Evolutionary conservation across 2,797 vertebrate genomes (phyloP), one percentile per base, ranked within the genome.

Genomic region (Cryptoprocta ferox): DNA sequence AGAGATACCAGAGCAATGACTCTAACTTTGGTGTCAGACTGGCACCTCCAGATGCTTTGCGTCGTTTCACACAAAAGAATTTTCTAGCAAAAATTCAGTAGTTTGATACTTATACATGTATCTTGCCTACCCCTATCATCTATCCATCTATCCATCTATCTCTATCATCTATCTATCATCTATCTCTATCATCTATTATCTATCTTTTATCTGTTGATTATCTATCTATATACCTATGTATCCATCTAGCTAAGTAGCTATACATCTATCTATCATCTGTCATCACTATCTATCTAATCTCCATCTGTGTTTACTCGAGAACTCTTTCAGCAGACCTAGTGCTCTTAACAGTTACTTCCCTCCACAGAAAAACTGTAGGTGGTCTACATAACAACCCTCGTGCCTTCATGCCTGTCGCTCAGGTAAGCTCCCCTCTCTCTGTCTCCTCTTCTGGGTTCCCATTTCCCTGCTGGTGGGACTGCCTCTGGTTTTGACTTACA

Each of bases 331-430:
- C 42, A 66, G 61, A 2, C 8, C 4, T 53, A 5, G 0, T 45
- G 13, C 3, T 18, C 68, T 53, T 71, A 56, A 50, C 5, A 66
- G 8, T 4, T 45, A 15, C 24, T 91, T 80, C 16, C 14, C 6
- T 42, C 14, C 63, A 50, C 1, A 30, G 50, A 50, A 90, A 83
- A 89, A 21, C 24, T 28, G 11, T 5, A 59, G 71, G 30, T 61
- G 1, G 10, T 50, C 10, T 8, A n/a, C 3, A 0, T 15, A 9
- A 7, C 18, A 45, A 10, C 6, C 3, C 5, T 4, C 12, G 0
- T 80, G 73, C 26, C 45, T 45, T 91, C 73, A 42, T 0, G 19
- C 28, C 5, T 30, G 2, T 28, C 48, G 30, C 35, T 63, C n/a
- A 78, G 71, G 16, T 45, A 37, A 39, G 19, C 50, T 42, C 2